phyloP scores from a whole-genome alignment of 1,140 invertebrate genomes.

The Samia ricini region DNA sequence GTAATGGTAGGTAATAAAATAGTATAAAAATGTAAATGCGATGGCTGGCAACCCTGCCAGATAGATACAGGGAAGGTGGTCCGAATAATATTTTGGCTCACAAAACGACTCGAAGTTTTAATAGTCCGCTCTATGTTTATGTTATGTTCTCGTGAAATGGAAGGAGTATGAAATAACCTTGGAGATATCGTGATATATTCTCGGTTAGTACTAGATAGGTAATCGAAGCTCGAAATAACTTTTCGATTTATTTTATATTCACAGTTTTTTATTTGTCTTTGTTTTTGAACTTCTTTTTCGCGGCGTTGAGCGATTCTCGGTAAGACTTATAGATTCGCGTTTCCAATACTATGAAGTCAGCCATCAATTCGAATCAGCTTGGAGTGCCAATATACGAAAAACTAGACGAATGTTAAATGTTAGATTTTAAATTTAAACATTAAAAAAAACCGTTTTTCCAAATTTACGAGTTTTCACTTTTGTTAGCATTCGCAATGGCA shows the following conservation, averaged over 20 bases:
- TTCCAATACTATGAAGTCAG: too few species aligned
- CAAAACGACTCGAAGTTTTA: constrained; percentile 75
- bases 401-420: too few species aligned
- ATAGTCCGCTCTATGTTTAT: constrained; percentile 75
- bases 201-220: constrained; percentile 35
- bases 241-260: background rate
- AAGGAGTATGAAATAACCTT: constrained; percentile 39
- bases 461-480: too few species aligned
- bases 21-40: constrained; percentile 66
- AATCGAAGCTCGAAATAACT: background rate
- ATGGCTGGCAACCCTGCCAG: constrained; percentile 58
- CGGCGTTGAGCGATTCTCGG: too few species aligned
- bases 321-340: too few species aligned
- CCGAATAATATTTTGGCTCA: constrained; percentile 75
- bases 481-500: too few species aligned
- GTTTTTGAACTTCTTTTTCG: too few species aligned
- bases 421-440: too few species aligned
- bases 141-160: constrained; percentile 57
- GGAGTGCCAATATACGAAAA: too few species aligned
- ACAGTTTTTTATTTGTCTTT: background rate
- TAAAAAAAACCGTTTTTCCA: too few species aligned
- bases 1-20: constrained; percentile 43
- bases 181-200: constrained; percentile 26
- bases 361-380: too few species aligned
- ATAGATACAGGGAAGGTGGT: constrained; percentile 66